Evolutionary conservation across 1,140 invertebrate species (phyloP), one percentile per base, ranked within the genome.

Genomic region (Tetragnatha versicolor): DNA sequence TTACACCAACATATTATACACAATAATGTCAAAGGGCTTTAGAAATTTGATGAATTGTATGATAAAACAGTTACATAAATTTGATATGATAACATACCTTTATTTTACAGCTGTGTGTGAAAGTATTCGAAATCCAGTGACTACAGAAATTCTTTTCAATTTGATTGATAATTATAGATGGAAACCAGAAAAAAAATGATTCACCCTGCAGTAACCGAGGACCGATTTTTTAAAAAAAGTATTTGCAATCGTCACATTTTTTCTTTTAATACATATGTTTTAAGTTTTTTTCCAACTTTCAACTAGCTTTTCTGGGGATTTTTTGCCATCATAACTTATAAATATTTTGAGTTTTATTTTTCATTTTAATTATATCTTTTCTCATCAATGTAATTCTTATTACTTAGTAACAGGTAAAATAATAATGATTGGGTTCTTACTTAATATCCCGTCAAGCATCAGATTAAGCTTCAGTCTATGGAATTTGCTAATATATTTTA

Each of bases 81-180:
- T n/a, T n/a, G n/a, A n/a, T n/a, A n/a, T n/a, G n/a, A n/a, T n/a
- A n/a, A n/a, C n/a, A n/a, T n/a, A 45, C 42, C 31, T 76, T 69
- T 47, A 72, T 79, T 47, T 80, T 83, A 31, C 81, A 85, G 88
- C 85, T 80, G 89, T 90, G 0, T 87, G 85, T 79, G 83, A 87
- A 33, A 88, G 87, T 81, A 90, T 98, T 83, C 83, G 83, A 22
- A 85, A 92, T 82, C 95, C 95, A 0, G 91, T 97, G 0, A 96
- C 94, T 0, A 92, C 92, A 84, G 91, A 95, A 29, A 87, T 88
- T 75, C 88, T 97, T 17, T 84, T 97, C 31, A 86, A 91, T 37
- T 93, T 88, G 83, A 96, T 97, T 80, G 87, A 91, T 9, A 86
- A 85, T 9, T 85, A 90, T 79, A 80, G 86, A n/a, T 87, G 77